Conservation (phyloP, 2,888 invertebrate genomes). For the Eulithis testata region DNA sequence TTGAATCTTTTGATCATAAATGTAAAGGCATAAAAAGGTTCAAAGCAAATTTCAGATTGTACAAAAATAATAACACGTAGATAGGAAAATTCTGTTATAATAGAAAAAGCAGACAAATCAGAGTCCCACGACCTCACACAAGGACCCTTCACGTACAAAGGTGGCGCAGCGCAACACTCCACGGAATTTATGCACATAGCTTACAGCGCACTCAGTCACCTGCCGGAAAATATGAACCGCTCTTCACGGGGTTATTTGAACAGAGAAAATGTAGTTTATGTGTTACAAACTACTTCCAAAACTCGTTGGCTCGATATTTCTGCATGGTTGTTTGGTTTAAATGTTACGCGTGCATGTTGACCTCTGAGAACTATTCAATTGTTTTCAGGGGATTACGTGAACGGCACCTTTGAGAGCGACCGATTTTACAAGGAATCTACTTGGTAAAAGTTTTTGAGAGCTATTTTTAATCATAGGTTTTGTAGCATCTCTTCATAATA, state of each 20-base stretch:
- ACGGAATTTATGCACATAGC: slow-evolving; percentile 79
- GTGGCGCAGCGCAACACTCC: slow-evolving; percentile 62
- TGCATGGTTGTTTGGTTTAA: too few species aligned
- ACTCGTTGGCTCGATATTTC: not conserved
- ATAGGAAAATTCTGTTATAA: slow-evolving; percentile 16
- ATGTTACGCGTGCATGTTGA: too few species aligned
- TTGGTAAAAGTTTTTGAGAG: too few species aligned
- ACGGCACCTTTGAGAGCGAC: too few species aligned
- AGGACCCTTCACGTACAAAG: slow-evolving; percentile 41
- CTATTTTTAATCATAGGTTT: too few species aligned
- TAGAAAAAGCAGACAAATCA: slow-evolving; percentile 32
- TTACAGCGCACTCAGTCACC: slow-evolving; percentile 68
- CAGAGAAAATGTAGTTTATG: slow-evolving; percentile 18
- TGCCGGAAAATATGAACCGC: slow-evolving; percentile 51
- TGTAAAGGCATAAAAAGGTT: not conserved
- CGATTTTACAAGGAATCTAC: too few species aligned
- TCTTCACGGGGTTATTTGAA: slow-evolving; percentile 20
- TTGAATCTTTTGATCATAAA: not conserved
- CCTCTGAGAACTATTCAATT: too few species aligned
- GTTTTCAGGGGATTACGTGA: too few species aligned
- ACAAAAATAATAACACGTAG: slow-evolving; percentile 6
- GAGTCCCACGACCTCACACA: slow-evolving; percentile 18
- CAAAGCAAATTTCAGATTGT: not conserved
- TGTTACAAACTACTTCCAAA: not conserved
- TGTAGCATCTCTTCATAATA: too few species aligned